A percentile compares a stretch with the other conserved stretches of the same genome.
Conservation (phyloP, 1,140 invertebrate genomes). For the Macrosteles quadrilineatus region DNA sequence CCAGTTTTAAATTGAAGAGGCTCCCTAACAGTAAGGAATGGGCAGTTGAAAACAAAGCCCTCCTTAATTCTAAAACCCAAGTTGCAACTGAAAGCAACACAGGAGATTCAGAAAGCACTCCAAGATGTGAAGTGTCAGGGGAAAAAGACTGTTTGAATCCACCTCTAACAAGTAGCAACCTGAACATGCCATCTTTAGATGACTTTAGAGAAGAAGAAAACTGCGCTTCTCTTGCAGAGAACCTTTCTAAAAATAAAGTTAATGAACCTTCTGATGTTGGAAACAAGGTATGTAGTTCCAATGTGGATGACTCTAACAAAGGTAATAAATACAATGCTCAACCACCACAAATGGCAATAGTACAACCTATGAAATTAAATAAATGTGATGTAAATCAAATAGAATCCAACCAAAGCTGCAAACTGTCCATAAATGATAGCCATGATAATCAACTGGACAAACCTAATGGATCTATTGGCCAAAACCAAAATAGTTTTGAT, state of each 20-base stretch:
- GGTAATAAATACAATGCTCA: not conserved
- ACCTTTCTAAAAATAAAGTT: not conserved
- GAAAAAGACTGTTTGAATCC: not conserved
- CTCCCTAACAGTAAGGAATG: slow-evolving; percentile 24
- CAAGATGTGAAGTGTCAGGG: not conserved
- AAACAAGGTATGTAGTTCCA: not conserved
- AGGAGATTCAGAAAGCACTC: not conserved
- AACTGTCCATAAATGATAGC: not conserved
- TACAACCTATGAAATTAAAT: slow-evolving; percentile 19
- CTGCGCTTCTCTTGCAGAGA: not conserved
- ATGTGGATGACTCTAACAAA: not conserved
- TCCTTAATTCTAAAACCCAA: not conserved
- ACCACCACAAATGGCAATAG: slow-evolving; percentile 15
- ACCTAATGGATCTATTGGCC: not conserved
- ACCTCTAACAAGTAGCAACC: not conserved
- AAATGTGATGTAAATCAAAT: not conserved
- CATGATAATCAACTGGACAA: not conserved
- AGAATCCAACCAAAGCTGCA: not conserved
- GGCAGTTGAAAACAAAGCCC: slow-evolving; percentile 1
- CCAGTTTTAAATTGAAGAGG: slow-evolving; percentile 21
- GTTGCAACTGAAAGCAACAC: not conserved
- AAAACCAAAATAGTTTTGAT: not conserved
- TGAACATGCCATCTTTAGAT: slow-evolving; percentile 25
- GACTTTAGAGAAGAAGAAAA: slow-evolving; percentile 9
- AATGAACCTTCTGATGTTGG: not conserved